phyloP scores from a whole-genome alignment of 2,113 vertebrate species.

The Melanerpes formicivorus region DNA sequence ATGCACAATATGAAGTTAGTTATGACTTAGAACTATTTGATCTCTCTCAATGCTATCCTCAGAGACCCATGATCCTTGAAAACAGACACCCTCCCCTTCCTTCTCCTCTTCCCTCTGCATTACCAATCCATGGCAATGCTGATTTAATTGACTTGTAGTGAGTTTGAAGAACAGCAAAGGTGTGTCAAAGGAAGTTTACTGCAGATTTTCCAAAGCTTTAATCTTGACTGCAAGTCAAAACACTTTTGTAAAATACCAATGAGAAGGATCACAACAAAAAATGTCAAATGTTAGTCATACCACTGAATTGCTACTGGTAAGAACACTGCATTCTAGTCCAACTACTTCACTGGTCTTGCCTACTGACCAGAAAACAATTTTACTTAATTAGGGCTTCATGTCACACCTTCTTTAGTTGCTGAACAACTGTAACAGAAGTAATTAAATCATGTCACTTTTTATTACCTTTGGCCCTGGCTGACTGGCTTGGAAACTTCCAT shows the following conservation, averaged over 20 bases:
- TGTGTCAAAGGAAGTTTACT: neutral
- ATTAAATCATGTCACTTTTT: conserved; percentile 81
- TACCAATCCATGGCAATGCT: neutral
- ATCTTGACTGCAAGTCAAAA: neutral
- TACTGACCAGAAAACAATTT: conserved; percentile 75
- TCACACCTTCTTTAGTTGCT: conserved; percentile 71
- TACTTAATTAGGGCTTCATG: conserved; percentile 76
- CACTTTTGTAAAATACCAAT: neutral
- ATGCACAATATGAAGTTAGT: neutral
- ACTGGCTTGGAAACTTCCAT: conserved; percentile 73
- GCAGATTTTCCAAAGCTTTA: conserved; percentile 47
- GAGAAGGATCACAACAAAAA: neutral
- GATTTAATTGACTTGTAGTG: neutral
- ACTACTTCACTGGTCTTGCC: conserved; percentile 58
- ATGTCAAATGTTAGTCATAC: neutral
- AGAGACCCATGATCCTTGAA: neutral
- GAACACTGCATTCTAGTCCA: conserved; percentile 55
- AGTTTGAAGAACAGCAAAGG: neutral
- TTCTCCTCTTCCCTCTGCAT: neutral
- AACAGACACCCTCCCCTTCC: accelerated
- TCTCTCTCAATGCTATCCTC: neutral
- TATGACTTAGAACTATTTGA: neutral
- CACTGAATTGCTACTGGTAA: conserved; percentile 40
- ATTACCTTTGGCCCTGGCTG: conserved; percentile 77
- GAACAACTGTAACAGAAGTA: conserved; percentile 78